Percentiles rank a stretch among this genome's conserved stretches.
These are phyloP conservation scores for Erpetoichthys calabaricus DNA, from an alignment of 2,797 vertebrate genomes.

Conservation along the genomic window DNA sequence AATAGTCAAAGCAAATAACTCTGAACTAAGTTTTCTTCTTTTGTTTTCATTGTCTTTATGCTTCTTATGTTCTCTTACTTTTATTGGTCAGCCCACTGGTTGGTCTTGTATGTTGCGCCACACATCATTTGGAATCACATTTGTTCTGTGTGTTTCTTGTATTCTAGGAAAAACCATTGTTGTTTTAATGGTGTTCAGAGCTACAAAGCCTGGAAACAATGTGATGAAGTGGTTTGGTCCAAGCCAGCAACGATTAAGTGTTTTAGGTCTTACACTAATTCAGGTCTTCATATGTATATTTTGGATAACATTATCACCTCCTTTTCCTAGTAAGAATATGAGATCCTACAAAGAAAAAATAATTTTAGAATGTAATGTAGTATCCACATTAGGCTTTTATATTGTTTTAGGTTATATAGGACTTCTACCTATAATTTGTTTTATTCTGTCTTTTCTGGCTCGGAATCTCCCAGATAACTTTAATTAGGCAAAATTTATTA, in stretches of 20 bases:
- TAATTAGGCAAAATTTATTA: conserved; percentile 6
- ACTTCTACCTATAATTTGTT: not conserved
- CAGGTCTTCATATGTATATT: too few relatives aligned
- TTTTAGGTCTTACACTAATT: too few relatives aligned
- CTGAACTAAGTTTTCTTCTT: not conserved
- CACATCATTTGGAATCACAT: conserved; percentile 2
- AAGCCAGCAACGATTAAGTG: not conserved
- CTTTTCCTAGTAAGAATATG: too few relatives aligned
- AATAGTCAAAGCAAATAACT: not conserved
- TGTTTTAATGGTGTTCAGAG: not conserved
- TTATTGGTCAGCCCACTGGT: not conserved
- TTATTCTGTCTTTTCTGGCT: conserved; percentile 1
- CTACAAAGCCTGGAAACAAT: conserved; percentile 1
- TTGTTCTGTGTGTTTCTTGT: conserved; percentile 1
- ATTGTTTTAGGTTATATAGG: too few relatives aligned
- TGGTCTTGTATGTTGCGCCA: conserved; percentile 2
- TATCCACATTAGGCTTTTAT: too few relatives aligned
- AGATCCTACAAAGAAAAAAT: too few relatives aligned
- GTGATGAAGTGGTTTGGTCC: conserved; percentile 1
- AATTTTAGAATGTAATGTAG: too few relatives aligned
- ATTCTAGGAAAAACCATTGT: not conserved
- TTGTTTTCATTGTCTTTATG: not conserved
- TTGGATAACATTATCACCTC: too few relatives aligned
- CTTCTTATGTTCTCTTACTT: not conserved
- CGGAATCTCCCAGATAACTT: conserved; percentile 5